Evolutionary conservation across 2,113 vertebrate genomes (phyloP), one percentile per base, ranked within the genome.

Genomic region (Caloenas nicobarica): DNA sequence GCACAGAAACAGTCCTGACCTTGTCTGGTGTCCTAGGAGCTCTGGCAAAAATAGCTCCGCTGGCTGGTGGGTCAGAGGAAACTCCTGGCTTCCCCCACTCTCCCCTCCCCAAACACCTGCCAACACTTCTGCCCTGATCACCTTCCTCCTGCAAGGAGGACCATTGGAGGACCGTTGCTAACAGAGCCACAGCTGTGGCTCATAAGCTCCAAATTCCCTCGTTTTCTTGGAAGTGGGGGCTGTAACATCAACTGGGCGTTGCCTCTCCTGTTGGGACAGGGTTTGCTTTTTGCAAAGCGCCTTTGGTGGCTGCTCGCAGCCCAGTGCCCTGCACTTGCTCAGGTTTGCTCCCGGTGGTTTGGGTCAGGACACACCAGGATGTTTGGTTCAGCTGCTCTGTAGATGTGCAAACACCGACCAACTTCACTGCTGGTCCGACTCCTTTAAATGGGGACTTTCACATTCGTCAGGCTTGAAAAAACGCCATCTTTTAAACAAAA

Each of bases 401-500:
- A 95, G 97, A 92, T 38, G 95, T 95, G 97, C 96, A 96, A 97
- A 97, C 92, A 94, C 88, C 66, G 34, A 91, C 94, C 95, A 24
- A 42, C 81, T 97, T 95, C 97, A 95, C 82, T 14, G 64, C 80
- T 3, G 46, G 61, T 95, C 92, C 64, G 1, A 84, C 94, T 94
- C 62, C 36, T 96, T 96, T 97, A 97, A 97, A 98, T 96, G 95
- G 97, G 72, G 93, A 98, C 97, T 97, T 98, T 98, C 97, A 98
- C 91, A 7, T 96, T 97, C 58, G 51, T 94, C 96, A 92, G 96
- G 86, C 97, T 95, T 89, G 96, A 93, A 95, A 92, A 97, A 97
- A 97, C 42, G 3, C 79, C 81, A 60, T 69, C 94, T 97, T 88
- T 97, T 77, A 79, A 96, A 96, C 81, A 90, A 79, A 95, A 95